Evolutionary conservation across 2,888 invertebrate species (phyloP).

Genomic region (Aleiodes leptofemur): DNA sequence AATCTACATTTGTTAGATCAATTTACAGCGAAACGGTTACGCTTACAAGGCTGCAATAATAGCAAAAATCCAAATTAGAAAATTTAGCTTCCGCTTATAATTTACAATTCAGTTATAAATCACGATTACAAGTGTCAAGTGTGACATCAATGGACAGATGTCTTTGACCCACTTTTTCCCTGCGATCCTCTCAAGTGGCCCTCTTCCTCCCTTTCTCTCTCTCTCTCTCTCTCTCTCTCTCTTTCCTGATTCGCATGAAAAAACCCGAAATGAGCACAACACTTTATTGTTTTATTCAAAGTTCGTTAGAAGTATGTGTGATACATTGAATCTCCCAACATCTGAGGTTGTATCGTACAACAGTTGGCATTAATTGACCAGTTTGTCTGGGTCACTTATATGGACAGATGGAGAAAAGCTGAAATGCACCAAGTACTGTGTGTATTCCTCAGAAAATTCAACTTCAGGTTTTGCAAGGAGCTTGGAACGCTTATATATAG

Average conservation of each 20-base stretch:
- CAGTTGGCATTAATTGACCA: slow-evolving; percentile 32
- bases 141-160: slow-evolving; percentile 18
- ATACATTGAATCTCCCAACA: neutral
- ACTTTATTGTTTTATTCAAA: slow-evolving; percentile 27
- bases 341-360: neutral
- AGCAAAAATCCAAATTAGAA: neutral
- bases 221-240: neutral
- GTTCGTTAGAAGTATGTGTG: slow-evolving; percentile 15
- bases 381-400: slow-evolving; percentile 33
- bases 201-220: neutral
- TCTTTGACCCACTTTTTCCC: slow-evolving; percentile 29
- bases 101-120: slow-evolving; percentile 40
- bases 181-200: neutral
- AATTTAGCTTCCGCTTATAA: slow-evolving; percentile 39
- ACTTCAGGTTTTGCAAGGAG: slow-evolving; percentile 14
- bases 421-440: neutral
- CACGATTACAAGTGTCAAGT: slow-evolving; percentile 30
- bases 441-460: slow-evolving; percentile 11
- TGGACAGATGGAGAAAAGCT: slow-evolving; percentile 35
- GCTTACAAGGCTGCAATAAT: slow-evolving; percentile 32
- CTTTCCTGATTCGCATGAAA: neutral
- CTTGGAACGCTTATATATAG: neutral
- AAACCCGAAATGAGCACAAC: neutral
- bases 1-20: too few species aligned
- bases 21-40: slow-evolving; percentile 22